These are phyloP conservation scores for Zhengitettix transpicula DNA, from an alignment of 2,888 invertebrate genomes.

Conservation along the genomic window DNA sequence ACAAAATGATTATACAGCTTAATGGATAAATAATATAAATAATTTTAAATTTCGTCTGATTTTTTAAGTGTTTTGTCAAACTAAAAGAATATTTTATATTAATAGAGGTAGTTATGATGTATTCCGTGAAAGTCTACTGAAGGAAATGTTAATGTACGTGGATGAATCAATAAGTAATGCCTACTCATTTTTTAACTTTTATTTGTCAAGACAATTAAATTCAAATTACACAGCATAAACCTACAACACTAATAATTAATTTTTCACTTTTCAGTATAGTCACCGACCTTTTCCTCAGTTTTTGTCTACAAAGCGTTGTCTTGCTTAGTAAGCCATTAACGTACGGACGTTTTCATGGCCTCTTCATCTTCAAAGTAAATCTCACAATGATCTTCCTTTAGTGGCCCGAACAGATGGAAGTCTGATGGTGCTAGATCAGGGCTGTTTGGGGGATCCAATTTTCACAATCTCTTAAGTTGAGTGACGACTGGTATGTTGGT, in stretches of 20 bases:
- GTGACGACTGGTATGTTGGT: background rate
- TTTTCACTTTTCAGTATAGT: background rate
- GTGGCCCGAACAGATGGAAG: too few relatives aligned
- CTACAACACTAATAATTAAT: background rate
- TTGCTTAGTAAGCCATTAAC: background rate
- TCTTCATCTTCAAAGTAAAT: background rate
- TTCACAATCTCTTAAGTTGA: background rate
- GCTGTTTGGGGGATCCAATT: background rate
- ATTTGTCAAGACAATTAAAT: too few relatives aligned
- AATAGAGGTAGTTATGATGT: too few relatives aligned
- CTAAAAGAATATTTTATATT: too few relatives aligned
- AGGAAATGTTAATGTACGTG: background rate
- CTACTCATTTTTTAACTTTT: background rate
- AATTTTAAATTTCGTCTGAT: too few relatives aligned
- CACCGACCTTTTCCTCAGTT: background rate
- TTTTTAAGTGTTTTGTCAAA: too few relatives aligned
- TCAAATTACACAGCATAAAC: background rate
- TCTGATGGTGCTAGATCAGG: too few relatives aligned
- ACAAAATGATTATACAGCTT: too few relatives aligned
- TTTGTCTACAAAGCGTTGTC: background rate
- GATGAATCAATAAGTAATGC: background rate
- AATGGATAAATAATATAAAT: too few relatives aligned
- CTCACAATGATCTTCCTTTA: background rate
- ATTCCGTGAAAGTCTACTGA: too few relatives aligned
- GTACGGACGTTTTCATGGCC: background rate